Evolutionary conservation across 2,888 invertebrate species (phyloP).

Genomic region (Drosophila picticornis): DNA sequence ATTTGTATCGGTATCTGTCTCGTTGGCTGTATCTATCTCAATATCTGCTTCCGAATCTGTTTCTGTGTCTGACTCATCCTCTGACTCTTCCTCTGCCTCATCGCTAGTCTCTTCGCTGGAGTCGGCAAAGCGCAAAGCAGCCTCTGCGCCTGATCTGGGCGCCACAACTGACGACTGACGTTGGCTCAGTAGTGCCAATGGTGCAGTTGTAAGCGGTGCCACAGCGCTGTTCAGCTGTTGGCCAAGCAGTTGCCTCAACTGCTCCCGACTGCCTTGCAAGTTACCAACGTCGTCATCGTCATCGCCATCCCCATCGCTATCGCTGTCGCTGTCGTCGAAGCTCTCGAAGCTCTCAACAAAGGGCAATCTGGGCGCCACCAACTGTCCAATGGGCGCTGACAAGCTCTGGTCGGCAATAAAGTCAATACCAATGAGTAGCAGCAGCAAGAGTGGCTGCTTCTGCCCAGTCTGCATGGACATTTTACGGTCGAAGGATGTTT

Average conservation of each 20-base stretch:
- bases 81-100: constrained; percentile 31
- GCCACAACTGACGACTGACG: constrained; percentile 59
- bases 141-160: constrained; percentile 46
- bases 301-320: not conserved
- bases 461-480: constrained; percentile 30
- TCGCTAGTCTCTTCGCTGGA: constrained; percentile 51
- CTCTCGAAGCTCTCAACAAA: constrained; percentile 65
- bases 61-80: constrained; percentile 6
- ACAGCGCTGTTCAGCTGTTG: constrained; percentile 58
- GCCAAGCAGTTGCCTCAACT: constrained; percentile 52
- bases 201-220: constrained; percentile 51
- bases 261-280: constrained; percentile 30
- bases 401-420: constrained; percentile 32
- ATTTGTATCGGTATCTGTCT: not conserved
- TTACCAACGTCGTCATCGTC: not conserved
- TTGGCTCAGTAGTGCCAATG: constrained; percentile 31
- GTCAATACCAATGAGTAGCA: constrained; percentile 31
- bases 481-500: not conserved
- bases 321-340: constrained; percentile 34
- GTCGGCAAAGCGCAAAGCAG: constrained; percentile 40
- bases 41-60: not conserved
- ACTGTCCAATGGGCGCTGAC: constrained; percentile 30
- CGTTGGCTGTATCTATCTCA: not conserved
- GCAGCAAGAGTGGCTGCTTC: constrained; percentile 30
- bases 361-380: constrained; percentile 48